Percentiles rank a stretch among this genome's conserved stretches.
phyloP scores from a whole-genome alignment of 1,140 invertebrate genomes.

The Drosophila sulfurigaster region DNA sequence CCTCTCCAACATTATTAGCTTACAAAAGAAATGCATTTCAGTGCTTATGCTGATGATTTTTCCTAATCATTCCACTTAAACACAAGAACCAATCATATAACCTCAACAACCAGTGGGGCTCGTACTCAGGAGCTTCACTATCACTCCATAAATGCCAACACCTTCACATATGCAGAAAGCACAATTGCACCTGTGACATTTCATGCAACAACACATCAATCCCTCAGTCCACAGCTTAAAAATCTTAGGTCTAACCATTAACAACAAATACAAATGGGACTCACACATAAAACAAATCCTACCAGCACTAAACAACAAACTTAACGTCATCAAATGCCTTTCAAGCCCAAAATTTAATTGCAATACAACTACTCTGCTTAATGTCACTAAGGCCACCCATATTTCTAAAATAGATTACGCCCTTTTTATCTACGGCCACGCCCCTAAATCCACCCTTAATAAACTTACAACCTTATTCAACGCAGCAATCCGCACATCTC shows the following conservation, averaged over 20 bases:
- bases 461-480: too few species aligned
- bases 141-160: conserved; percentile 1
- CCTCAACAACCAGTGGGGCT: too few species aligned
- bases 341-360: conserved; percentile 1
- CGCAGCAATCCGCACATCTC: too few species aligned
- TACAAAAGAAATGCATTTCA: too few species aligned
- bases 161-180: conserved; percentile 31
- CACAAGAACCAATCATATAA: too few species aligned
- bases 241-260: too few species aligned
- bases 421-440: too few species aligned
- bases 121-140: too few species aligned
- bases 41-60: too few species aligned
- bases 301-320: not conserved
- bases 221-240: too few species aligned
- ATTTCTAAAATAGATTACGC: not conserved
- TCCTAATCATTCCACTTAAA: too few species aligned
- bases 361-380: not conserved
- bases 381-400: not conserved
- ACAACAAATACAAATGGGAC: not conserved
- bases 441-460: too few species aligned
- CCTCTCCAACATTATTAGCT: conserved; percentile 1
- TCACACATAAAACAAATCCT: conserved; percentile 8
- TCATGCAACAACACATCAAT: conserved; percentile 14
- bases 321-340: conserved; percentile 2
- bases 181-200: not conserved